A percentile compares a stretch with the other conserved stretches of the same genome.
Evolutionary conservation across 2,797 vertebrate genomes (phyloP).

Genomic region (Mallotus villosus): DNA sequence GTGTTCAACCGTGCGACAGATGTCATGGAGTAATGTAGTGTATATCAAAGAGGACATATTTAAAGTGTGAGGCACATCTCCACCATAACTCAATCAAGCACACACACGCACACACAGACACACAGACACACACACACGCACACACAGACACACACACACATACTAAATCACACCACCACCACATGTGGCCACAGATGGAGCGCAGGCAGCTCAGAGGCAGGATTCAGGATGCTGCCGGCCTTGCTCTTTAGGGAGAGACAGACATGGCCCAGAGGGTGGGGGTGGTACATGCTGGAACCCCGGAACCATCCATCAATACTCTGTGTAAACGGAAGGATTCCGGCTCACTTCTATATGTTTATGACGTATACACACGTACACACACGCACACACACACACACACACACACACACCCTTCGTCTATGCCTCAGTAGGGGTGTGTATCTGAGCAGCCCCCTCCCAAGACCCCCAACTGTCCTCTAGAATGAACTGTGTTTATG

Average conservation of each 20-base stretch:
- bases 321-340: neutral
- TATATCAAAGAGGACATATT: slow-evolving; percentile 23
- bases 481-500: neutral
- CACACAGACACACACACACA: slow-evolving; percentile 4
- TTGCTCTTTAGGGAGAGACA: neutral
- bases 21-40: slow-evolving; percentile 36
- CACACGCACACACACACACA: slow-evolving; percentile 8
- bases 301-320: neutral
- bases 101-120: neutral
- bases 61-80: slow-evolving; percentile 10
- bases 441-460: neutral
- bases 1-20: slow-evolving; percentile 13
- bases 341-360: neutral
- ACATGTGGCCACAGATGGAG: neutral
- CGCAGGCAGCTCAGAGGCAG: neutral
- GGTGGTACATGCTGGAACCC: neutral
- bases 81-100: slow-evolving; percentile 17
- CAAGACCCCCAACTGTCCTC: slow-evolving; percentile 1
- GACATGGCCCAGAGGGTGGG: too few species aligned
- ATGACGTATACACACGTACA: neutral
- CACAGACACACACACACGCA: neutral
- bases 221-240: neutral
- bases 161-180: neutral
- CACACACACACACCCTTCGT: slow-evolving; percentile 6
- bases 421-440: neutral